These are phyloP conservation scores for Lanius collurio DNA, from an alignment of 2,113 vertebrate species.

Conservation along the genomic window DNA sequence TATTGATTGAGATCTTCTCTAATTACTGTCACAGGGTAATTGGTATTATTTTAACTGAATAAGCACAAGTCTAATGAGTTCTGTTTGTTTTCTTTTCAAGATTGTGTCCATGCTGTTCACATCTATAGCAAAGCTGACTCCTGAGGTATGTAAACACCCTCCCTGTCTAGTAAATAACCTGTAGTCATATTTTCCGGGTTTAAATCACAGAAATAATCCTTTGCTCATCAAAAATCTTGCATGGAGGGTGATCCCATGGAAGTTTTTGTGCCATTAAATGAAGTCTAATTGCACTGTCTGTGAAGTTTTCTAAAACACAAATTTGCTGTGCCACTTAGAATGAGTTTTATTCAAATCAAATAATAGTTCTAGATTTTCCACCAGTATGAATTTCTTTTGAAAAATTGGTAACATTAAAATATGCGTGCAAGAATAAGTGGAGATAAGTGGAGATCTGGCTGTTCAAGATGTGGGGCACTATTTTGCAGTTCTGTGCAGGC, in stretches of 20 bases:
- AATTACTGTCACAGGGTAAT: not conserved
- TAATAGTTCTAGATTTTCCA: not conserved
- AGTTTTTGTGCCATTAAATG: not conserved
- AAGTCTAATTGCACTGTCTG: not conserved
- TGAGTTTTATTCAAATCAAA: not conserved
- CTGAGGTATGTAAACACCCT: slow-evolving; percentile 83
- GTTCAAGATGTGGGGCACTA: not conserved
- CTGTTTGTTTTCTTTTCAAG: slow-evolving; percentile 73
- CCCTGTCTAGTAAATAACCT: not conserved
- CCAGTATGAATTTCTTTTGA: not conserved
- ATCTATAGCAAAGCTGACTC: slow-evolving; percentile 97
- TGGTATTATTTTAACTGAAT: not conserved
- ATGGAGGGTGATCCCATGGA: not conserved
- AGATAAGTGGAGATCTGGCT: not conserved
- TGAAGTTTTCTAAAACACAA: not conserved
- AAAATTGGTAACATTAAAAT: not conserved
- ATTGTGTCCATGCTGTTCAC: slow-evolving; percentile 99
- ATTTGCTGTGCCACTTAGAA: not conserved
- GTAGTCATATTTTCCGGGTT: not conserved
- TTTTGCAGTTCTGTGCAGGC: not conserved
- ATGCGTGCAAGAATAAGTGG: not conserved
- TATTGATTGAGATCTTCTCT: not conserved
- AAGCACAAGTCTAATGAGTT: slow-evolving; percentile 42
- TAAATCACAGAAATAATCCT: not conserved
- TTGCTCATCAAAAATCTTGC: not conserved